Conservation (phyloP, 2,113 vertebrate genomes). For the Ploceus nigricollis region DNA sequence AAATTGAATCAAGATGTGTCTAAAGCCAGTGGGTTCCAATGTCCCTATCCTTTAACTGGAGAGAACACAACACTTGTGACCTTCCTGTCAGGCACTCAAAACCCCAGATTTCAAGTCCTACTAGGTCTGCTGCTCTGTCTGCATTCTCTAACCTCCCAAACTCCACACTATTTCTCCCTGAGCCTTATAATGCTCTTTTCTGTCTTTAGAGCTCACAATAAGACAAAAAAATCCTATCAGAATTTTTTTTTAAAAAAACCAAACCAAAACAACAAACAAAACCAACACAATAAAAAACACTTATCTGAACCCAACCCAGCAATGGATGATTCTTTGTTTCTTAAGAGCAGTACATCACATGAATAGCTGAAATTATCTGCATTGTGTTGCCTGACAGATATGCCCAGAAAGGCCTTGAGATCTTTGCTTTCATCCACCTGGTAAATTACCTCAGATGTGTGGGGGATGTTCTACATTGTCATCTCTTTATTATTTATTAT, state of each 20-base stretch:
- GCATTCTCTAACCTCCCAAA: not conserved
- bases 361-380: slow-evolving; percentile 28
- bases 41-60: not conserved
- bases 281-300: not conserved
- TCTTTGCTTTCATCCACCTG: not conserved
- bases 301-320: slow-evolving; percentile 3
- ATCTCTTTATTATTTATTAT: not conserved
- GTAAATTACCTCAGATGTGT: not conserved
- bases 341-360: slow-evolving; percentile 35
- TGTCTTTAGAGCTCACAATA: not conserved
- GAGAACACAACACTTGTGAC: not conserved
- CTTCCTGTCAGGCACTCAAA: not conserved
- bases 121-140: not conserved
- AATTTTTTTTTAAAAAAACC: not conserved
- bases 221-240: not conserved
- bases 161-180: not conserved
- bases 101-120: not conserved
- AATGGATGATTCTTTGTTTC: slow-evolving; percentile 36
- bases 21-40: not conserved
- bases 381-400: not conserved
- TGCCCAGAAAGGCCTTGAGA: not conserved
- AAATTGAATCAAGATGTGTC: not conserved
- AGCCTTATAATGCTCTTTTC: not conserved
- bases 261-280: not conserved
- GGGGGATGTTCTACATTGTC: not conserved